A percentile compares a stretch with the other conserved stretches of the same genome.
Conservation (phyloP, 2,797 vertebrate species). For the Gambelia wislizenii region DNA sequence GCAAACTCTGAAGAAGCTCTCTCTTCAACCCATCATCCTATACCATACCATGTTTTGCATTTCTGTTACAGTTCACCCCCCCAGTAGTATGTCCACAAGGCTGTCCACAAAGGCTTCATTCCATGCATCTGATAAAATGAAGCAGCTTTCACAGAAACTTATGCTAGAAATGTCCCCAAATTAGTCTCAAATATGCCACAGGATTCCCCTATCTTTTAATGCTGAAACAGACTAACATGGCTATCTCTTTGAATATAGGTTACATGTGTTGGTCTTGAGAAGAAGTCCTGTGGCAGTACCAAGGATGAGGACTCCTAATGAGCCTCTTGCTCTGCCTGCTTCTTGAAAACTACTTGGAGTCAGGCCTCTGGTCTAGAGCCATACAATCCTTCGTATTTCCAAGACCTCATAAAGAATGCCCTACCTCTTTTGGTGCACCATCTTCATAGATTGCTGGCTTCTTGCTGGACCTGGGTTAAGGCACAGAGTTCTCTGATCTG, state of each 20-base stretch:
- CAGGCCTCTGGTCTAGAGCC: neutral
- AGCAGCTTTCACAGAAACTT: too few relatives aligned
- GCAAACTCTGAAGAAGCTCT: too few relatives aligned
- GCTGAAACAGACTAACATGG: too few relatives aligned
- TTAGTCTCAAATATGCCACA: too few relatives aligned
- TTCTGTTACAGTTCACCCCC: too few relatives aligned
- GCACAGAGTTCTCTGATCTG: neutral
- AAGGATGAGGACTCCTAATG: neutral
- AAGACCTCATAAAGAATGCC: neutral
- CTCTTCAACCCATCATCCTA: too few relatives aligned
- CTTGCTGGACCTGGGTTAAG: neutral
- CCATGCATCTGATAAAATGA: too few relatives aligned
- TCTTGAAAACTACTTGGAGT: neutral
- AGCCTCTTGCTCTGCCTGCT: neutral
- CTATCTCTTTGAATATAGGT: neutral
- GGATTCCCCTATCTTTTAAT: too few relatives aligned
- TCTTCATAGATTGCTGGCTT: neutral
- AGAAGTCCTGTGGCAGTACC: neutral
- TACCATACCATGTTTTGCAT: too few relatives aligned
- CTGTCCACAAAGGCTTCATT: too few relatives aligned
- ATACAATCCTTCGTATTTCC: neutral
- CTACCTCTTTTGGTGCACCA: neutral
- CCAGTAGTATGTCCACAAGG: too few relatives aligned
- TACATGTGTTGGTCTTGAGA: neutral
- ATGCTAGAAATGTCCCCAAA: too few relatives aligned